These are phyloP conservation scores for Apostichopus parvimensis DNA, from an alignment of 35 echinoderm and acorn worm species.

Conservation along the genomic window DNA sequence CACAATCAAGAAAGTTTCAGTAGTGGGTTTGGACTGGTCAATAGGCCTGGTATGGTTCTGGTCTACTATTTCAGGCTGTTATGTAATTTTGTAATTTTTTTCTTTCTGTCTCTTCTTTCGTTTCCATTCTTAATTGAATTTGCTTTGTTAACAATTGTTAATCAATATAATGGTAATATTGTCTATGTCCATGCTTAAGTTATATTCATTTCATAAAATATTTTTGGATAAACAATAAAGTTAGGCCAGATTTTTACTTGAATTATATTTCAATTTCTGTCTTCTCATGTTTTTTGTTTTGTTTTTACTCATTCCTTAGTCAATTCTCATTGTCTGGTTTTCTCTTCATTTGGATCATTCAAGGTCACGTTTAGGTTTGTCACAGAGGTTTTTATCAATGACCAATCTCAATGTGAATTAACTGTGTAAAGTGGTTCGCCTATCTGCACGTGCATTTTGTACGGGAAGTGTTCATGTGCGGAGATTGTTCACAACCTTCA, in stretches of 20 bases:
- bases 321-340: not conserved
- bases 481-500: too few relatives aligned
- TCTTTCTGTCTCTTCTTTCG: not conserved
- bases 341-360: too few relatives aligned
- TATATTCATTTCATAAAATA: conserved; percentile 6
- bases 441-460: too few relatives aligned
- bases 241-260: not conserved
- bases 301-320: not conserved
- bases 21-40: too few relatives aligned
- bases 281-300: not conserved
- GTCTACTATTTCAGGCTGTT: not conserved
- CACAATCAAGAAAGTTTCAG: too few relatives aligned
- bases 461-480: too few relatives aligned
- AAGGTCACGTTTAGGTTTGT: too few relatives aligned
- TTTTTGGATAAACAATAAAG: conserved; percentile 2
- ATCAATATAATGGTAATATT: not conserved
- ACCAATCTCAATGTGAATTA: too few relatives aligned
- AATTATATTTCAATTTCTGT: not conserved
- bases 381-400: too few relatives aligned
- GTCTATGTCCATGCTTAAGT: not conserved
- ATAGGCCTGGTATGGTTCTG: not conserved
- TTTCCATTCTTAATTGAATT: not conserved
- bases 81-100: not conserved
- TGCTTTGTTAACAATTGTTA: too few relatives aligned
- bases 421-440: too few relatives aligned